These are phyloP conservation scores for Oryzias celebensis DNA, from an alignment of 2,113 vertebrate genomes.

Conservation along the genomic window DNA sequence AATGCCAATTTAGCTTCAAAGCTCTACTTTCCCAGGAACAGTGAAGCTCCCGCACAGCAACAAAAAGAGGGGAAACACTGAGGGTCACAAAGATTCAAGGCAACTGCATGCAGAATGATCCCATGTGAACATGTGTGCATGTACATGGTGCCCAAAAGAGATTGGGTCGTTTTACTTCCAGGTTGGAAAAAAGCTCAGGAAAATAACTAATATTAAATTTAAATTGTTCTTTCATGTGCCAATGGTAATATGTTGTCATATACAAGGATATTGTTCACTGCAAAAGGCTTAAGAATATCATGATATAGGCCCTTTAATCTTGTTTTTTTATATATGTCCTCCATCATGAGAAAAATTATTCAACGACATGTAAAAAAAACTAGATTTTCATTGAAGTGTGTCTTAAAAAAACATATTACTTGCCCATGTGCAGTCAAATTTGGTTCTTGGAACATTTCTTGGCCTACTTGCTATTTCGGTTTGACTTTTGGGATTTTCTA, in stretches of 20 bases:
- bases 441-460: constrained; percentile 3
- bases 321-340: too few relatives aligned
- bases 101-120: constrained; percentile 7
- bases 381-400: too few relatives aligned
- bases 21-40: constrained; percentile 54
- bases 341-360: too few relatives aligned
- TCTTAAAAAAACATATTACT: neutral
- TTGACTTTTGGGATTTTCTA: constrained; percentile 51
- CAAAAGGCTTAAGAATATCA: too few relatives aligned
- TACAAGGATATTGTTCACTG: too few relatives aligned
- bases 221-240: too few relatives aligned
- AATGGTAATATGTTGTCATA: too few relatives aligned
- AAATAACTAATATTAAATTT: too few relatives aligned
- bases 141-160: neutral
- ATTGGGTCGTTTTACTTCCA: too few relatives aligned
- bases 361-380: too few relatives aligned
- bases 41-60: constrained; percentile 31
- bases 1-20: constrained; percentile 76
- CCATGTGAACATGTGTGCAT: neutral
- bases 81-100: neutral
- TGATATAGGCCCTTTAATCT: too few relatives aligned
- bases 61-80: neutral
- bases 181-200: too few relatives aligned
- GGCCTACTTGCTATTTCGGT: constrained; percentile 29
- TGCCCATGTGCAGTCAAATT: neutral